Percentiles rank a stretch among this genome's conserved stretches.
phyloP scores from a whole-genome alignment of 2,113 vertebrate genomes.

The Eulacestoma nigropectus region DNA sequence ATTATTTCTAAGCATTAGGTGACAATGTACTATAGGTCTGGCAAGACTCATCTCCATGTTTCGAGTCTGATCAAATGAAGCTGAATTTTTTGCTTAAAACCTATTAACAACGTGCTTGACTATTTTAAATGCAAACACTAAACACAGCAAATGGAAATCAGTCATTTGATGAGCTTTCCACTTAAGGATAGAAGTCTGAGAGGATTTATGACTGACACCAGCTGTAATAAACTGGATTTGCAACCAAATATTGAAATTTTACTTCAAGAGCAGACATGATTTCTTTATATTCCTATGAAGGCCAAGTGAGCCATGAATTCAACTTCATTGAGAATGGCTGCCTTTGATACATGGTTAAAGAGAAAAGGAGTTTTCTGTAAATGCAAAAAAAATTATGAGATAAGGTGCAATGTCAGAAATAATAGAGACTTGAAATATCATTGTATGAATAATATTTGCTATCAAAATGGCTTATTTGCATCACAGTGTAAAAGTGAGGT shows the following conservation, averaged over 20 bases:
- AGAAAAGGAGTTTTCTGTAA: background rate
- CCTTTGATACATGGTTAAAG: background rate
- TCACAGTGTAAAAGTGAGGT: background rate
- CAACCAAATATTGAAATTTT: background rate
- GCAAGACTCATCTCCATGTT: background rate
- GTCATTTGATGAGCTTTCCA: background rate
- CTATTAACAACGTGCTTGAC: background rate
- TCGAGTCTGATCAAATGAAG: background rate
- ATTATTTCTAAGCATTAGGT: background rate
- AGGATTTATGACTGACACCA: constrained; percentile 9
- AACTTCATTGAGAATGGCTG: background rate
- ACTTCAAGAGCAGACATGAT: background rate
- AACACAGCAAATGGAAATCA: background rate
- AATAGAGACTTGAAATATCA: background rate
- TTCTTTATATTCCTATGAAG: background rate
- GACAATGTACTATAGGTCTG: background rate
- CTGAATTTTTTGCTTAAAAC: background rate
- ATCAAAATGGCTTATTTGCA: background rate
- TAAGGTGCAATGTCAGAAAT: background rate
- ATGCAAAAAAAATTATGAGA: background rate
- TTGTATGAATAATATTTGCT: background rate
- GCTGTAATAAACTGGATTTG: background rate
- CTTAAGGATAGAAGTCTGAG: background rate
- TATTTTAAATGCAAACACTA: background rate
- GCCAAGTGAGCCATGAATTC: background rate